A percentile compares a stretch with the other conserved stretches of the same genome.
Conservation (phyloP, 2,797 vertebrate species). For the Pseudomugil gertrudae region DNA sequence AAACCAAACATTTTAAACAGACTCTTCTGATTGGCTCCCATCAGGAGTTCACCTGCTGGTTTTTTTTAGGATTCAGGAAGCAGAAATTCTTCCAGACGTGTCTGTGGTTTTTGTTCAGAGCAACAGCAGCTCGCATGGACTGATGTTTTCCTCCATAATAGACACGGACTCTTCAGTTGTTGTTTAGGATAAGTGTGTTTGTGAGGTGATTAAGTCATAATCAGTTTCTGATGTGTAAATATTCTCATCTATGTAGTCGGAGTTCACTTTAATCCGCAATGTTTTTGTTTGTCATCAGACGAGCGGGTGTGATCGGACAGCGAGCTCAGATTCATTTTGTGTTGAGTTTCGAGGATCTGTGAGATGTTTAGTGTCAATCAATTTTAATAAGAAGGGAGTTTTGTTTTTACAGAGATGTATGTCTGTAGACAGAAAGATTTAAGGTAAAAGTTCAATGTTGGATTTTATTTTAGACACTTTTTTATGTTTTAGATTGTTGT, state of each 20-base stretch:
- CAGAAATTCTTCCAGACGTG: slow-evolving; percentile 42
- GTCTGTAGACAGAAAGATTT: slow-evolving; percentile 43
- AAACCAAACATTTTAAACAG: slow-evolving; percentile 24
- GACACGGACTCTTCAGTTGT: slow-evolving; percentile 54
- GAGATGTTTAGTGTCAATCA: slow-evolving; percentile 38
- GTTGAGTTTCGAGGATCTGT: slow-evolving; percentile 27
- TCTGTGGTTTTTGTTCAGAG: slow-evolving; percentile 28
- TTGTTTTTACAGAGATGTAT: slow-evolving; percentile 19
- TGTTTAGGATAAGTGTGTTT: slow-evolving; percentile 64
- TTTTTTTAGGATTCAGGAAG: slow-evolving; percentile 42
- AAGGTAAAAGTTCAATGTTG: slow-evolving; percentile 41
- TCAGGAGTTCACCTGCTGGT: slow-evolving; percentile 21
- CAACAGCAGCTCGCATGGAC: slow-evolving; percentile 29
- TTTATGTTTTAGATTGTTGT: slow-evolving; percentile 50
- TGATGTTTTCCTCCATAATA: slow-evolving; percentile 32
- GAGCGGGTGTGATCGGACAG: slow-evolving; percentile 4
- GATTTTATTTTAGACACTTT: slow-evolving; percentile 54
- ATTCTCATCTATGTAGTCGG: slow-evolving; percentile 43
- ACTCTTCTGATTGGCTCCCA: slow-evolving; percentile 38
- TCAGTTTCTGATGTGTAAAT: slow-evolving; percentile 62
- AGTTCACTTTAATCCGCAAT: slow-evolving; percentile 20
- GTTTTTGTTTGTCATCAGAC: slow-evolving; percentile 11
- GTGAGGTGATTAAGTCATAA: slow-evolving; percentile 52
- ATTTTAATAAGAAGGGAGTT: background rate
- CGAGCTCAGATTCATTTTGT: slow-evolving; percentile 34